These are phyloP conservation scores for Tolmerus cingulatus DNA, from an alignment of 2,888 invertebrate genomes.

Conservation along the genomic window DNA sequence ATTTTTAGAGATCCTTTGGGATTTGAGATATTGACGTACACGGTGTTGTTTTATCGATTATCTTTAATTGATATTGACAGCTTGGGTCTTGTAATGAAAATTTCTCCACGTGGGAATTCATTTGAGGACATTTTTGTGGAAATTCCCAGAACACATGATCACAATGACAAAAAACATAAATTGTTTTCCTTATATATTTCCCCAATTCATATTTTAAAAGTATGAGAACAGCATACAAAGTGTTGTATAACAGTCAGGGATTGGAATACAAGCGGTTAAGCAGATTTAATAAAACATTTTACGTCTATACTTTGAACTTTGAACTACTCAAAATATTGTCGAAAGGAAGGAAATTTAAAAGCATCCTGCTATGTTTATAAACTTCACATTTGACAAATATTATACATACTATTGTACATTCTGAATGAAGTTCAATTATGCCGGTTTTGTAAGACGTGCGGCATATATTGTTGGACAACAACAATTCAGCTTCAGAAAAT, in stretches of 20 bases:
- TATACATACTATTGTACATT: too few species aligned
- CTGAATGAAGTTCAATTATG: too few species aligned
- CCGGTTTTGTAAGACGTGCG: too few species aligned
- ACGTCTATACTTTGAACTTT: too few species aligned
- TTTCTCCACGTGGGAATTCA: background rate
- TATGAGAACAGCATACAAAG: background rate
- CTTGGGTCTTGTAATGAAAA: background rate
- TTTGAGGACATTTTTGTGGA: background rate
- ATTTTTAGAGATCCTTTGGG: background rate
- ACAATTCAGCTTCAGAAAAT: background rate
- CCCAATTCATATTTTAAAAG: background rate
- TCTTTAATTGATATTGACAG: background rate
- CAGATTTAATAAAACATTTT: too few species aligned
- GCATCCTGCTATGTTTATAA: too few species aligned
- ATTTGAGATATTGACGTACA: background rate
- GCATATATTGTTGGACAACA: too few species aligned
- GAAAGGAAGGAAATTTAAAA: too few species aligned
- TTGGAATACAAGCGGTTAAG: too few species aligned
- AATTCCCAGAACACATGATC: background rate
- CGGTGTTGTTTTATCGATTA: background rate
- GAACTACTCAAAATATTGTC: too few species aligned
- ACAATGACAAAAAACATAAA: background rate
- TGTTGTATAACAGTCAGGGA: too few species aligned
- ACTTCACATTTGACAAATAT: too few species aligned
- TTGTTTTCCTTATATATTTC: background rate